Conservation (phyloP, 2,888 invertebrate species). For the Dromius quadrimaculatus region DNA sequence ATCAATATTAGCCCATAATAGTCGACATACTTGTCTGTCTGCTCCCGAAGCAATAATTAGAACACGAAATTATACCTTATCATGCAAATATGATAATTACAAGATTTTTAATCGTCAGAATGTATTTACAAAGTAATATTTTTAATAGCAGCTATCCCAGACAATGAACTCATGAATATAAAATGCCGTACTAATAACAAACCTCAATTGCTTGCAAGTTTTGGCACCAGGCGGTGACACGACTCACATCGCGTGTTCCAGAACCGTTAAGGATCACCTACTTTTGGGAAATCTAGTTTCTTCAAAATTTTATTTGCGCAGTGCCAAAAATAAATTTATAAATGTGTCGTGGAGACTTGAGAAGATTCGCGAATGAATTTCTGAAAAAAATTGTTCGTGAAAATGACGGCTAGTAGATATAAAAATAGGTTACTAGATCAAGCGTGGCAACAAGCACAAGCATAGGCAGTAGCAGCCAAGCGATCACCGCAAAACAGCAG, state of each 20-base stretch:
- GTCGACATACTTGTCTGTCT: conserved; percentile 3
- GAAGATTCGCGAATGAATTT: too few species aligned
- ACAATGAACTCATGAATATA: conserved; percentile 34
- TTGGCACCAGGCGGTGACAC: conserved; percentile 37
- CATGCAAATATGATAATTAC: conserved; percentile 19
- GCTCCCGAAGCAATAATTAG: background rate
- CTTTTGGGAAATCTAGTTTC: too few species aligned
- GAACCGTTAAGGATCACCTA: background rate
- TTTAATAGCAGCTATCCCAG: conserved; percentile 16
- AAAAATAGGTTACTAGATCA: too few species aligned
- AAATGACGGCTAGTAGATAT: too few species aligned
- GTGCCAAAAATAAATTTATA: too few species aligned
- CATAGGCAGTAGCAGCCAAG: too few species aligned
- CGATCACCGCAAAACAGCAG: too few species aligned
- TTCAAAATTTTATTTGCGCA: background rate
- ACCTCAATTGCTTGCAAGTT: conserved; percentile 38
- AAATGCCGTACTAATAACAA: conserved; percentile 26
- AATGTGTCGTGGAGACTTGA: too few species aligned
- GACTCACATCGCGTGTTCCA: conserved; percentile 16
- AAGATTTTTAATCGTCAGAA: conserved; percentile 1
- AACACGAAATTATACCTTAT: conserved; percentile 10
- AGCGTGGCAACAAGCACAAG: too few species aligned
- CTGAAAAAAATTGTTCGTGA: too few species aligned
- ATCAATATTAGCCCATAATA: too few species aligned
- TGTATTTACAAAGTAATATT: conserved; percentile 13